These are phyloP conservation scores for Flabesymbios commensalis DNA, from an alignment of 2,888 invertebrate genomes.

Conservation along the genomic window DNA sequence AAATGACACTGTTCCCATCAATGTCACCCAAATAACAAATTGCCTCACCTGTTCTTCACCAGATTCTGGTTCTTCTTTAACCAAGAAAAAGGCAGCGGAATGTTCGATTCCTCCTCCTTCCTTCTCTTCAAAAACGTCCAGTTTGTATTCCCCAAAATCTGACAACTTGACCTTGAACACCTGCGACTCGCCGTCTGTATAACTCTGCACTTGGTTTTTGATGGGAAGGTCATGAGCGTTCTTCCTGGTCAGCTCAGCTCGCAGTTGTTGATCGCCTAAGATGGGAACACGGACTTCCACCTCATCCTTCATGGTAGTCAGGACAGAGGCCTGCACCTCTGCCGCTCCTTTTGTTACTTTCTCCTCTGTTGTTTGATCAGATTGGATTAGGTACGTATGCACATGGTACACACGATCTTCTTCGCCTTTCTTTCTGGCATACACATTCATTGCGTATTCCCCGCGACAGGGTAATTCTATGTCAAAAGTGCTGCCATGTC, in stretches of 20 bases:
- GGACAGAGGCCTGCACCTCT: neutral
- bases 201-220: constrained; percentile 36
- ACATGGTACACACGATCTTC: constrained; percentile 27
- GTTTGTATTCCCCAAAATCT: constrained; percentile 52
- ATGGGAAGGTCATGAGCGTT: constrained; percentile 47
- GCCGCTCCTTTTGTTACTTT: neutral
- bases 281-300: neutral
- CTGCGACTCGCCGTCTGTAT: constrained; percentile 34
- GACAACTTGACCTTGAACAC: constrained; percentile 43
- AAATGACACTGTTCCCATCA: no score
- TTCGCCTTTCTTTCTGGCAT: constrained; percentile 44
- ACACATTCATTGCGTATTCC: constrained; percentile 54
- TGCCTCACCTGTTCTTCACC: no score
- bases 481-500: constrained; percentile 47
- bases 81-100: neutral
- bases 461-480: constrained; percentile 48
- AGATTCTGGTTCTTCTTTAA: no score
- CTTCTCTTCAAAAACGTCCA: constrained; percentile 42
- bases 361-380: neutral
- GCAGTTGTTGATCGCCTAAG: constrained; percentile 7
- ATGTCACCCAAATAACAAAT: no score
- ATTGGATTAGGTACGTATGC: constrained; percentile 19
- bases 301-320: neutral
- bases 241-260: constrained; percentile 45
- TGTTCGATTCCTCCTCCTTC: constrained; percentile 9